Base-by-base conservation (phyloP, 2,888 invertebrate genomes). In the Drosophila anomalipes region DNA sequence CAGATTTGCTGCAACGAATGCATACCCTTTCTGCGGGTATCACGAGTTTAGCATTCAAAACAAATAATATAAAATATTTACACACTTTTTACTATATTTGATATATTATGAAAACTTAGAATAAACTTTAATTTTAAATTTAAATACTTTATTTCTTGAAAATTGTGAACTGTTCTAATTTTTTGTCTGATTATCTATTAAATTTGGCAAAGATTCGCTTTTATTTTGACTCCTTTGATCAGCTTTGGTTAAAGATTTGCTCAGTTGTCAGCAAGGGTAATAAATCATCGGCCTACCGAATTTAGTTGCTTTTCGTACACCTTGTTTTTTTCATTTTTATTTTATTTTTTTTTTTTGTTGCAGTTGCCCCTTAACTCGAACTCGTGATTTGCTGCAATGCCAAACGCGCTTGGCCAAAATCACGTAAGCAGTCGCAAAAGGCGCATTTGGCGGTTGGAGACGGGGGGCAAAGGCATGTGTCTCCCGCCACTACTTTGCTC, bases 401-500 rank as follows among this genome's bases (percentile, higher is more conserved):
- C 68, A 76, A 77, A 47, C 53, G 59, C 53, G 72, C 53, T 47
- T 33, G 74, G 67, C 79, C 70, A 85, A 84, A 84, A 84, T 83
- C 84, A 86, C 86, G 84, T 84, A 84, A 86, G 81, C 76, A 62
- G 51, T 68, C 62, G 32, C 56, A 57, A 66, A 61, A 39, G 53
- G 10, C 37, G 28, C 19, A 22, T 47, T 22, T 33, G 28, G 19
- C n/a, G 39, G 19, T 0, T 2, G 37, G n/a, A 39, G 41, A 9
- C 14, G 30, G 30, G 10, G 49, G 33, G 19, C 10, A 37, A 54
- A 49, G 62, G 74, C 80, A 73, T 83, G 76, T 85, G 78, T 79
- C 81, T 85, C 35, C 14, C 35, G 76, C 68, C 74, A 77, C 77
- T 82, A 79, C 83, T 85, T 81, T 84, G 72, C 82, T 86, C 85